phyloP scores from a whole-genome alignment of 2,113 vertebrate genomes.

The Terrapene triunguis region DNA sequence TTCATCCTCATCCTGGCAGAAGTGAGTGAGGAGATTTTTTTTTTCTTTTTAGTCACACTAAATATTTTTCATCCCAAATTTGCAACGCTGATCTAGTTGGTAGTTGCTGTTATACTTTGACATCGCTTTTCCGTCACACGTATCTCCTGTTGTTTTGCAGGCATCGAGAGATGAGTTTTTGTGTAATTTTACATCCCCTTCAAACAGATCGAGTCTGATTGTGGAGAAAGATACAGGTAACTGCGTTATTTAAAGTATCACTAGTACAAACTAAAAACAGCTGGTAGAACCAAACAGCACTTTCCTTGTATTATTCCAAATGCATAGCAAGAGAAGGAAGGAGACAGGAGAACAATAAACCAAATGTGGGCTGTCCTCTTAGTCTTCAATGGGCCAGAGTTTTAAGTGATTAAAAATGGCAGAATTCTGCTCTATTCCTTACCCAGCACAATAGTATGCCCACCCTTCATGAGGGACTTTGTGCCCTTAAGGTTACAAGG shows the following conservation, averaged over 20 bases:
- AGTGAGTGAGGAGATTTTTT: not conserved
- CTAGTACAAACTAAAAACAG: not conserved
- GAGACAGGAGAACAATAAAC: not conserved
- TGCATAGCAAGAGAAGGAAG: not conserved
- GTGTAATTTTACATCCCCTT: slow-evolving; percentile 80
- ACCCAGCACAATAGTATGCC: not conserved
- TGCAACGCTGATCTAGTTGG: not conserved
- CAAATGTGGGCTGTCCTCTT: not conserved
- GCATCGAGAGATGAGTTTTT: slow-evolving; percentile 91
- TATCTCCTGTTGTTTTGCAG: slow-evolving; percentile 75
- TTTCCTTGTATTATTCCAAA: not conserved
- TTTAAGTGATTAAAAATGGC: not conserved
- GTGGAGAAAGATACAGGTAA: slow-evolving; percentile 90
- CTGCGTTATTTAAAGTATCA: not conserved
- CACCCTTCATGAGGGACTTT: not conserved
- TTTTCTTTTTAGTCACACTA: not conserved
- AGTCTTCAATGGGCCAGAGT: not conserved
- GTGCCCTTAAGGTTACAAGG: not conserved
- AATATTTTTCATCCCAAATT: not conserved
- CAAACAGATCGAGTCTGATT: slow-evolving; percentile 85
- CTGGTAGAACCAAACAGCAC: not conserved
- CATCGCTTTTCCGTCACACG: slow-evolving; percentile 58
- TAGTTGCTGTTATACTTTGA: not conserved
- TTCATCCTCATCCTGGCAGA: not conserved
- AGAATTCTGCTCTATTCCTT: not conserved